phyloP scores from a whole-genome alignment of 2,888 invertebrate species.

The Nemapogon koenigi region DNA sequence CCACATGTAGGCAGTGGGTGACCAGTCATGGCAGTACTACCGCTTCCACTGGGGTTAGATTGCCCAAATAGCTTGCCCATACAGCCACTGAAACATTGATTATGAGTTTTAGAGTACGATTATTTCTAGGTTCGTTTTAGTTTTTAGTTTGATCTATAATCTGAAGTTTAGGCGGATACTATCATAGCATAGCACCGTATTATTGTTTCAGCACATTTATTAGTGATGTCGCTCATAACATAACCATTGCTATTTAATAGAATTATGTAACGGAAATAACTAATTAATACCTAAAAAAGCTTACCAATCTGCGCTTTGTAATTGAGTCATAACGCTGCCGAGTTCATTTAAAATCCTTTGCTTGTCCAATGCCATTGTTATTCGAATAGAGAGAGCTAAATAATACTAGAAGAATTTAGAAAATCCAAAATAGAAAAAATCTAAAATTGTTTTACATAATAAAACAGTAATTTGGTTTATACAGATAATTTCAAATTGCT shows the following conservation, averaged over 20 bases:
- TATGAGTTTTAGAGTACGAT: too few species aligned
- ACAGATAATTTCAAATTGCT: conserved; percentile 1
- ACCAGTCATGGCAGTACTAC: conserved; percentile 17
- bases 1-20: conserved; percentile 22
- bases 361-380: conserved; percentile 42
- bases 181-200: too few species aligned
- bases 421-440: not conserved
- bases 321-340: conserved; percentile 51
- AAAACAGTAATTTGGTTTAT: not conserved
- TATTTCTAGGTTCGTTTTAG: too few species aligned
- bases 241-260: not conserved
- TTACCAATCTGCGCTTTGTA: conserved; percentile 54
- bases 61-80: conserved; percentile 43
- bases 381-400: not conserved
- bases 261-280: not conserved
- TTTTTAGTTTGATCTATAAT: too few species aligned
- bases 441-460: not conserved
- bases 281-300: conserved; percentile 16
- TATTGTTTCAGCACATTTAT: too few species aligned
- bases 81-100: conserved; percentile 48
- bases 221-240: too few species aligned
- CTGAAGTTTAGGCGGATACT: too few species aligned
- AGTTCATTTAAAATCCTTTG: conserved; percentile 49
- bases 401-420: not conserved
- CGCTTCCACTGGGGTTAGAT: conserved; percentile 23